Conservation (phyloP, 2,113 vertebrate genomes). For the Pterocles burchelli region DNA sequence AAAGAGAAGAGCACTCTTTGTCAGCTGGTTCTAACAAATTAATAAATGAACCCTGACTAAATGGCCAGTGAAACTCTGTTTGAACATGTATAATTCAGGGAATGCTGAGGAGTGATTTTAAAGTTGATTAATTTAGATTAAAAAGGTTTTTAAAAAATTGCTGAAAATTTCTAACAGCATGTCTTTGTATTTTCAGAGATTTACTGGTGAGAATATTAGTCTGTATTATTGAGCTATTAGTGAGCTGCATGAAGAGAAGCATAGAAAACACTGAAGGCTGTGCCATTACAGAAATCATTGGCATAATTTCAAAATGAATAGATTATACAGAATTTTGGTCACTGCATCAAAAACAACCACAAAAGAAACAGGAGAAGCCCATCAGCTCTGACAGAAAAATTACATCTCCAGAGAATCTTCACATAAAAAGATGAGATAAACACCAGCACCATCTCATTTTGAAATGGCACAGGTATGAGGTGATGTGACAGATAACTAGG, state of each 20-base stretch:
- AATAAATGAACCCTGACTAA: not conserved
- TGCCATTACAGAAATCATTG: not conserved
- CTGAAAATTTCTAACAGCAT: not conserved
- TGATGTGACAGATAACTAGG: not conserved
- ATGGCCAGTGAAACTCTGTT: not conserved
- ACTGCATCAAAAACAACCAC: not conserved
- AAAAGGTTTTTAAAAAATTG: not conserved
- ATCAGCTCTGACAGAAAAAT: conserved; percentile 20
- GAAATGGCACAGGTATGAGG: not conserved
- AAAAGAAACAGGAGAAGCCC: not conserved
- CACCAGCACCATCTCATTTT: not conserved
- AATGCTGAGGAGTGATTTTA: not conserved
- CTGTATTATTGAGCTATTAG: not conserved
- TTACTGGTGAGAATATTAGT: not conserved
- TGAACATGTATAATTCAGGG: not conserved
- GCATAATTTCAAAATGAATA: not conserved
- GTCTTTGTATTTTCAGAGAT: not conserved
- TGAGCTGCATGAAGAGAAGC: not conserved
- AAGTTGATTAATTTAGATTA: not conserved
- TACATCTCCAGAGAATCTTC: not conserved
- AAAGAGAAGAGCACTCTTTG: not conserved
- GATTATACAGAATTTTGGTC: not conserved
- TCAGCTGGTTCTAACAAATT: not conserved
- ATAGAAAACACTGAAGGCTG: not conserved
- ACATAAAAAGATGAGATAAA: not conserved